A percentile compares a stretch with the other conserved stretches of the same genome.
Evolutionary conservation across 1,140 invertebrate genomes (phyloP).

Genomic region (Aphelinus atriplicis): DNA sequence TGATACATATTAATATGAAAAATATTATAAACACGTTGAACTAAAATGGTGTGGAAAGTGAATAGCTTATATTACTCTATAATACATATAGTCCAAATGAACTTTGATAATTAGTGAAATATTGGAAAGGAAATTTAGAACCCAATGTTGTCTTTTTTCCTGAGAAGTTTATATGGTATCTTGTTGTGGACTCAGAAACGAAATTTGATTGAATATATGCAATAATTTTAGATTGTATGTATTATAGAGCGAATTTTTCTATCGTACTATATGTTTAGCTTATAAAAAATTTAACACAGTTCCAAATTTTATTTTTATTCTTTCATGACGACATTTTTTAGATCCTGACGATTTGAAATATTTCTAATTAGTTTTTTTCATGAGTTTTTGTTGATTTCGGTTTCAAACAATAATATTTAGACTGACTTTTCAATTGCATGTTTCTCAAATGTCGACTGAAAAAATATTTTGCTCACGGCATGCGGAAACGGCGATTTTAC

Average conservation of each 20-base stretch:
- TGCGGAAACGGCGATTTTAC: too few species aligned
- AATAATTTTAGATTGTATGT: slow-evolving; percentile 42
- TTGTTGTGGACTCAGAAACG: slow-evolving; percentile 34
- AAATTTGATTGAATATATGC: slow-evolving; percentile 42
- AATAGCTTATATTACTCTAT: slow-evolving; percentile 35
- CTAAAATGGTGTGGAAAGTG: slow-evolving; percentile 26
- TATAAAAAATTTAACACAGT: slow-evolving; percentile 60
- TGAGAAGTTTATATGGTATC: slow-evolving; percentile 35
- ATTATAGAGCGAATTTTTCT: slow-evolving; percentile 50
- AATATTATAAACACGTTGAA: slow-evolving; percentile 52
- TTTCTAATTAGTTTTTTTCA: too few species aligned
- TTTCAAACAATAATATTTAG: too few species aligned
- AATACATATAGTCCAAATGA: slow-evolving; percentile 44
- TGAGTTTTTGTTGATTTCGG: too few species aligned
- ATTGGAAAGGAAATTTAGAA: slow-evolving; percentile 15
- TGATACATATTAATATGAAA: slow-evolving; percentile 52
- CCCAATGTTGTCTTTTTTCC: slow-evolving; percentile 14
- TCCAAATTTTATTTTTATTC: slow-evolving; percentile 57
- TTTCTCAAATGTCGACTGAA: too few species aligned
- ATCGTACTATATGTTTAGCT: slow-evolving; percentile 52
- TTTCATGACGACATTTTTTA: slow-evolving; percentile 52
- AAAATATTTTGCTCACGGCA: too few species aligned
- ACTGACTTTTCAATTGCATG: too few species aligned
- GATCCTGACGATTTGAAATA: slow-evolving; percentile 3
- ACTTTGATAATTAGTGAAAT: slow-evolving; percentile 10